Base-by-base conservation (phyloP, 2,888 invertebrate species). In the Tachina fera region DNA sequence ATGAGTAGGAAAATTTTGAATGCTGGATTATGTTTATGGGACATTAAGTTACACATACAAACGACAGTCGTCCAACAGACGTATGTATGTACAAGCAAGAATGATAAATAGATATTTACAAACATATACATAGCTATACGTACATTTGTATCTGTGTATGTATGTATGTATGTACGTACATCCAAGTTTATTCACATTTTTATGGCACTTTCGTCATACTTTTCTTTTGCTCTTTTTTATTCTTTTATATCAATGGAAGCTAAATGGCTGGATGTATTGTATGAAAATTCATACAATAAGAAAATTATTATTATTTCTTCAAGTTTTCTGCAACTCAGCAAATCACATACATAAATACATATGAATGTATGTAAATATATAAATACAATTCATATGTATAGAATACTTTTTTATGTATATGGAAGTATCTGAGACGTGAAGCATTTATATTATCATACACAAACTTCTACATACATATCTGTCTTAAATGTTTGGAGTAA, bases 11-110 rank as follows among this genome's bases (percentile, higher is more conserved):
- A 19, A 53, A 47, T 67, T 71, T 63, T 70, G 43, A 74, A 68
- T 58, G 51, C 53, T 63, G 83, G 79, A 70, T 79, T 60, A 71
- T 53, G 22, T 84, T 65, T 76, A 85, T 68, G 77, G 56, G 68
- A 61, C 63, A 68, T 70, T 63, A 68, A 63, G 22, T 65, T 63
- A 22, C 45, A 84, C 31, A 49, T 39, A 75, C 31, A 31, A 31
- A 71, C 58, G 60, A 41, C 74, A 56, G 68, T 74, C 72, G 70
- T 72, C 77, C 47, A 58, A 41, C 19, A 41, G 31, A 75, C 65
- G 58, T 51, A n/a, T 45, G n/a, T n/a, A n/a, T n/a, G 3, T 3
- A 22, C 22, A 16, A 68, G 22, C 41, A 19, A 53, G 22, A 60
- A 58, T 22, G 41, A 60, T 60, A 39, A 3, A 14, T 6, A 31